Evolutionary conservation across 30 jellyfish, hydroid and myxozoan species (phyloP).

Genomic region (Hydractinia symbiolongicarpus): DNA sequence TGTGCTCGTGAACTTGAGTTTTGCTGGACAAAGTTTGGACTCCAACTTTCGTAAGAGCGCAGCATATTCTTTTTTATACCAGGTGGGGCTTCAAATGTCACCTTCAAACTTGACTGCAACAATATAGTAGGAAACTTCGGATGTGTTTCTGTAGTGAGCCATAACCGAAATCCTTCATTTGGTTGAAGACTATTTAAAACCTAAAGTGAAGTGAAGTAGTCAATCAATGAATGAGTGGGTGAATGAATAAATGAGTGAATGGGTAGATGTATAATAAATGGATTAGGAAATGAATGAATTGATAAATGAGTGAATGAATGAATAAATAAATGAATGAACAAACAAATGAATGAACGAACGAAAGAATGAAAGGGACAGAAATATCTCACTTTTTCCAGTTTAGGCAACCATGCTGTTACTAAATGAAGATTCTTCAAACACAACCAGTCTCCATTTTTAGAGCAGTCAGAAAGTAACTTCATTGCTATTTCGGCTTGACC

Average conservation of each 20-base stretch:
- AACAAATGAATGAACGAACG: too few species aligned
- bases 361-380: too few species aligned
- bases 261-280: too few species aligned
- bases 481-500: constrained; percentile 93
- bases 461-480: constrained; percentile 49
- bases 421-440: constrained; percentile 83
- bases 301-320: too few species aligned
- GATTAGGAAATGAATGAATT: too few species aligned
- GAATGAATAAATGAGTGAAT: too few species aligned
- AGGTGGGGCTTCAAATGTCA: constrained; percentile 97
- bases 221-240: too few species aligned
- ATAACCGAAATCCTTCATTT: constrained; percentile 72
- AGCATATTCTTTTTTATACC: constrained; percentile 92
- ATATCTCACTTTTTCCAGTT: constrained; percentile 61
- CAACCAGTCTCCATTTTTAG: constrained; percentile 82
- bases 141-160: constrained; percentile 94
- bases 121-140: constrained; percentile 83
- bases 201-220: constrained; percentile 19
- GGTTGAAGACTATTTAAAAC: constrained; percentile 79
- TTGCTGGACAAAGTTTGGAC: constrained; percentile 67
- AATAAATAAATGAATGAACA: too few species aligned
- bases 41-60: constrained; percentile 87
- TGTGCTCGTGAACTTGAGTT: constrained; percentile 54
- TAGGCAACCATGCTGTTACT: constrained; percentile 84
- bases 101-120: constrained; percentile 83